Base-by-base conservation (phyloP, 2,888 invertebrate genomes). In the Chorisops tibialis region DNA sequence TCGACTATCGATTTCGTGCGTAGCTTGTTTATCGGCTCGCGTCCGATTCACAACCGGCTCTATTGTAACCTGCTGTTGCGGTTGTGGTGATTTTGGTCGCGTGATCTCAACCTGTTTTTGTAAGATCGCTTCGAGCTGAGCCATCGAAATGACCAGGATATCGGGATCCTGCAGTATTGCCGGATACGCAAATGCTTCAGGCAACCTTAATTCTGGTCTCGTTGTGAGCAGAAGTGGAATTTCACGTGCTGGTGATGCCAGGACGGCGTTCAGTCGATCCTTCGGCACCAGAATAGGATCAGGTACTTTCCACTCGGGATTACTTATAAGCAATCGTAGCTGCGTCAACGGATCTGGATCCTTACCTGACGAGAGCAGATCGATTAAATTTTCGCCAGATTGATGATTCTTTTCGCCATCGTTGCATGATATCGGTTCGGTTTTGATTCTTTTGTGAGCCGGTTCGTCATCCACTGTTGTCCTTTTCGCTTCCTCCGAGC, bases 241-340 rank as follows among this genome's bases (percentile, higher is more conserved):
- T 80, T 91, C 91, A 56, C 81, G 82, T 1, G 84, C 88, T 0
- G 92, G 92, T 4, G 86, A 83, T 1, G 85, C 83, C 21, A 91
- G 79, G 38, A 92, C 84, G 18, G 83, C 82, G 56, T 86, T 85
- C 50, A 92, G 77, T 69, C 85, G 84, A 70, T 89, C 87, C 76
- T 89, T 87, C 54, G 92, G 92, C 65, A 92, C 86, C 64, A 92
- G 76, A 70, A 92, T 81, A 9, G 91, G 91, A 80, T 92, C 91
- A 43, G 91, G 91, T 72, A 92, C 84, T 73, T 86, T 84, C 71
- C 87, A 83, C 67, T 85, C 84, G 6, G 85, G 81, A 69, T 85
- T 86, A 50, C 81, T 80, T 64, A 88, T 81, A 21, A 92, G 79
- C 71, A 85, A 81, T 67, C 87, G 85, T 7, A 91, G 79, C 72